Conservation (phyloP, 92 coral and sea anemone species). For the Actinostola sp. region DNA sequence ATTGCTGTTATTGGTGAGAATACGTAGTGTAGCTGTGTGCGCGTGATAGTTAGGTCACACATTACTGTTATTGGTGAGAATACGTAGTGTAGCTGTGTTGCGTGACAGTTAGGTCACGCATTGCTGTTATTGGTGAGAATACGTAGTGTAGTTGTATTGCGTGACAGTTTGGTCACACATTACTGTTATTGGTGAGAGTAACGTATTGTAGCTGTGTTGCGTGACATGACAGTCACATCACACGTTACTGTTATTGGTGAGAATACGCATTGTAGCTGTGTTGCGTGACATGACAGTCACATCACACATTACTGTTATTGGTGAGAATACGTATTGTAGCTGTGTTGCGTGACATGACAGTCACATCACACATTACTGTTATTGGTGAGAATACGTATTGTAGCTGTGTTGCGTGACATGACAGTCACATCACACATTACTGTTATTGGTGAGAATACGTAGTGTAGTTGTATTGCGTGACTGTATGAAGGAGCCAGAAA, state of each 20-base stretch:
- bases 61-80: too few relatives aligned
- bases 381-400: slow-evolving; percentile 39
- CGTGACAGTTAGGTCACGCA: too few relatives aligned
- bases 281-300: neutral
- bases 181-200: slow-evolving; percentile 1
- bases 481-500: neutral
- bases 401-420: neutral
- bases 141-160: too few relatives aligned
- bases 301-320: slow-evolving; percentile 55
- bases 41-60: too few relatives aligned
- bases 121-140: slow-evolving; percentile 62
- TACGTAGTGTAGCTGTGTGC: too few relatives aligned
- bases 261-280: too few relatives aligned
- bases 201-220: neutral
- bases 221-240: too few relatives aligned
- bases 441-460: slow-evolving; percentile 51
- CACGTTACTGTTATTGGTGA: too few relatives aligned
- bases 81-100: too few relatives aligned
- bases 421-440: slow-evolving; percentile 38
- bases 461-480: neutral
- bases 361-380: slow-evolving; percentile 46
- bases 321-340: slow-evolving; percentile 20
- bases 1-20: too few relatives aligned
- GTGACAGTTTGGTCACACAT: too few relatives aligned
- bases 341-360: neutral